Percentiles rank a stretch among this genome's conserved stretches.
Evolutionary conservation across 2,797 vertebrate genomes (phyloP).

Genomic region (Macroramphosus scolopax): DNA sequence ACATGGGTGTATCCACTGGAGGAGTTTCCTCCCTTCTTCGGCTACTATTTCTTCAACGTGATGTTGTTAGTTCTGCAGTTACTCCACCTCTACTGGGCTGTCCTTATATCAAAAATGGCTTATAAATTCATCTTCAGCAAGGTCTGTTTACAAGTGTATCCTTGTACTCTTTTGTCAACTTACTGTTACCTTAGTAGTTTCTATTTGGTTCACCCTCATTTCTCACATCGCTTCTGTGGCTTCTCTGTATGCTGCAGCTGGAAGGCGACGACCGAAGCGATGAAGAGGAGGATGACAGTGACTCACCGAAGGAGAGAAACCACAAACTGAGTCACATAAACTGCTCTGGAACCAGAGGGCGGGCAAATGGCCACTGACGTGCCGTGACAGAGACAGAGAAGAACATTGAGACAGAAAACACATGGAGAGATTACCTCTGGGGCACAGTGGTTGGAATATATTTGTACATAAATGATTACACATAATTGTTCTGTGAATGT

Average conservation of each 20-base stretch:
- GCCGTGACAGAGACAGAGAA: slow-evolving; percentile 2
- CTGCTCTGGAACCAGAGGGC: slow-evolving; percentile 48
- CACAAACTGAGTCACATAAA: slow-evolving; percentile 53
- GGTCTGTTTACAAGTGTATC: slow-evolving; percentile 68
- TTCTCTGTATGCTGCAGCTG: slow-evolving; percentile 53
- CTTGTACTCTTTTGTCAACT: no score
- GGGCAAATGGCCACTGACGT: slow-evolving; percentile 63
- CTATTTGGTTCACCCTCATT: no score
- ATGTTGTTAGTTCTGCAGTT: slow-evolving; percentile 81
- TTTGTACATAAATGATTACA: background rate
- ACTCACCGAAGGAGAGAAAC: slow-evolving; percentile 50
- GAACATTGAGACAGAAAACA: slow-evolving; percentile 2
- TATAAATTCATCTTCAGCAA: slow-evolving; percentile 80
- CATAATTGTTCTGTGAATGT: no score
- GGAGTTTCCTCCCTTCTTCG: slow-evolving; percentile 80
- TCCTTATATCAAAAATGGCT: slow-evolving; percentile 84
- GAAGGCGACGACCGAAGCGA: slow-evolving; percentile 76
- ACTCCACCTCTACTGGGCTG: slow-evolving; percentile 89
- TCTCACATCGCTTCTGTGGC: no score
- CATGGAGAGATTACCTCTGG: slow-evolving; percentile 11
- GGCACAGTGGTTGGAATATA: slow-evolving; percentile 8
- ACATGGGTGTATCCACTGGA: slow-evolving; percentile 81
- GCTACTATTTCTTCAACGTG: slow-evolving; percentile 87
- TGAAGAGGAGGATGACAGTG: slow-evolving; percentile 73
- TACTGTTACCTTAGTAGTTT: no score